Conservation (phyloP, 2,888 invertebrate genomes). For the Ceraclea dissimilis region DNA sequence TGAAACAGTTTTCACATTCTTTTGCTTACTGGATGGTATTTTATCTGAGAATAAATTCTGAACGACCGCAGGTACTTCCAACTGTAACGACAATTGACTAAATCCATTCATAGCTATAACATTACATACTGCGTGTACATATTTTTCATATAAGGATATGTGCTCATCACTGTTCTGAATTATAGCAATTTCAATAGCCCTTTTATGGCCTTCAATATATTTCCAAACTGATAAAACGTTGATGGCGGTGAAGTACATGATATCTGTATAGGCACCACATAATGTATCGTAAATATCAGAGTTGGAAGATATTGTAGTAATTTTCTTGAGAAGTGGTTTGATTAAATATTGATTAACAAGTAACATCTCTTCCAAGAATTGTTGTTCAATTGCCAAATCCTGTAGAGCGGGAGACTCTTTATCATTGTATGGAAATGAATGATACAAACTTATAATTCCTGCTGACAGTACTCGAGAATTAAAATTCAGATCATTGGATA, state of each 20-base stretch:
- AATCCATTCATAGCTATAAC: constrained; percentile 66
- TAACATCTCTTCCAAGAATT: constrained; percentile 62
- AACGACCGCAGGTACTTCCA: constrained; percentile 53
- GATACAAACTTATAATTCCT: constrained; percentile 44
- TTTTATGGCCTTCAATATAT: constrained; percentile 58
- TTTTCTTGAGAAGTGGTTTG: constrained; percentile 58
- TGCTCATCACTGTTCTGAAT: constrained; percentile 65
- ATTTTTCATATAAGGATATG: constrained; percentile 62
- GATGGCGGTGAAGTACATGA: constrained; percentile 59
- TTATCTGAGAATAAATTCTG: constrained; percentile 51
- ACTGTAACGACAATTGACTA: constrained; percentile 53
- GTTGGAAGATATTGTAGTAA: constrained; percentile 47
- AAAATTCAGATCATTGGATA: constrained; percentile 23
- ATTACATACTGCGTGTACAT: constrained; percentile 64
- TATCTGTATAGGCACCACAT: constrained; percentile 60
- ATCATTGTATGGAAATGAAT: constrained; percentile 36
- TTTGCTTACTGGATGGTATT: constrained; percentile 47
- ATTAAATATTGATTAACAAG: constrained; percentile 54
- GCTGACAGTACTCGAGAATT: constrained; percentile 43
- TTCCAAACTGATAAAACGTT: constrained; percentile 63
- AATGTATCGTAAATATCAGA: constrained; percentile 55
- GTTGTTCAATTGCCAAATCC: constrained; percentile 57
- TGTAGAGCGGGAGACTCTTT: constrained; percentile 41
- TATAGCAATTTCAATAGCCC: constrained; percentile 59
- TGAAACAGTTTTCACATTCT: constrained; percentile 47